These are phyloP conservation scores for Loriculus beryllinus DNA, from an alignment of 2,797 vertebrate species.

Conservation along the genomic window DNA sequence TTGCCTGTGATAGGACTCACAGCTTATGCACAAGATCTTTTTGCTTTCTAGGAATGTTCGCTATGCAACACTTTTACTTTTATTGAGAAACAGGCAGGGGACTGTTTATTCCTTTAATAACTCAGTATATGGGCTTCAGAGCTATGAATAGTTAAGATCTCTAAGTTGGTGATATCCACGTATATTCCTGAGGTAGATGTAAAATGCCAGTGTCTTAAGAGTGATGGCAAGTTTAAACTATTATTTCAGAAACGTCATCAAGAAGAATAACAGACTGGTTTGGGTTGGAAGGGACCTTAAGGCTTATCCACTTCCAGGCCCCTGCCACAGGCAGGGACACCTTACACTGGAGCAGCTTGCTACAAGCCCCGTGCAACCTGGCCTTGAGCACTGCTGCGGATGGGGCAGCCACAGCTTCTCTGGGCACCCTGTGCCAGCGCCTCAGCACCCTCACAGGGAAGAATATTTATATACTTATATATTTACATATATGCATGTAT, in stretches of 20 bases:
- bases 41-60: conserved; percentile 37
- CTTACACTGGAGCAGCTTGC: neutral
- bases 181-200: neutral
- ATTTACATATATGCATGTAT: accelerated
- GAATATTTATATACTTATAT: neutral
- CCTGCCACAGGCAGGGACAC: neutral
- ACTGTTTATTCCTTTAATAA: neutral
- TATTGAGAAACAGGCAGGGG: neutral
- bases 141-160: neutral
- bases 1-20: accelerated
- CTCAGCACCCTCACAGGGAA: neutral
- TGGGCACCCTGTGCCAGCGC: neutral
- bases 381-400: neutral
- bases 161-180: neutral
- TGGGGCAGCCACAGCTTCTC: neutral
- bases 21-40: neutral
- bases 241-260: neutral
- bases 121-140: neutral
- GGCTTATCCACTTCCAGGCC: neutral
- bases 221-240: neutral
- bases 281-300: neutral
- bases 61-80: neutral
- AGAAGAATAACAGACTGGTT: neutral
- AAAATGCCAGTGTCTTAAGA: neutral
- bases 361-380: neutral